These are phyloP conservation scores for Tipula helvola DNA, from an alignment of 2,888 invertebrate genomes.

Conservation along the genomic window DNA sequence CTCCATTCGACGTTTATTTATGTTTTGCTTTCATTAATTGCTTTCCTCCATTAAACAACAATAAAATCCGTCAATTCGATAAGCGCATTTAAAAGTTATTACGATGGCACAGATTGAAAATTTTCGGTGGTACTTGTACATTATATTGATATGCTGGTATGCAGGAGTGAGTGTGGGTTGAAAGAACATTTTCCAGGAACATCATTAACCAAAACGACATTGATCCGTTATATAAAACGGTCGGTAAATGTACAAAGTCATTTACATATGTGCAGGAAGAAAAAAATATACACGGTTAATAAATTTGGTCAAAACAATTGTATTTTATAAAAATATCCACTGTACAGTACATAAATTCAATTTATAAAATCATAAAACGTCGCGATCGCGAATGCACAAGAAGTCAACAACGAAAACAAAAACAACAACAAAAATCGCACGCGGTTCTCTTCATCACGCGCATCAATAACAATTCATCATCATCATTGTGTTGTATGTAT, in stretches of 20 bases:
- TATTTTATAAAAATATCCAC: neutral
- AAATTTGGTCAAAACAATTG: neutral
- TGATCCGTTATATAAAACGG: neutral
- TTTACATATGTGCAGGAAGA: neutral
- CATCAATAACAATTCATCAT: conserved; percentile 7
- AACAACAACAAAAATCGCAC: neutral
- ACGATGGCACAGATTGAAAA: neutral
- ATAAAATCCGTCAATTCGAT: neutral
- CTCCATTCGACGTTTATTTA: neutral
- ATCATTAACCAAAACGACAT: neutral
- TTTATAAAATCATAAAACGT: neutral
- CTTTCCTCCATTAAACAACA: neutral
- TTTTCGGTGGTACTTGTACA: neutral
- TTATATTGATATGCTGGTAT: neutral
- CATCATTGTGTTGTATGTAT: neutral
- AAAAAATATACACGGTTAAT: neutral
- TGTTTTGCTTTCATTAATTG: neutral
- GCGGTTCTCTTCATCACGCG: neutral
- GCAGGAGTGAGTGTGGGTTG: neutral
- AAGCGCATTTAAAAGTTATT: neutral
- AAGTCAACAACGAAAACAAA: neutral
- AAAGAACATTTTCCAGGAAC: neutral
- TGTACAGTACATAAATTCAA: neutral
- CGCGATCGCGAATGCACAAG: neutral
- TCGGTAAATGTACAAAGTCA: neutral